Percentiles rank a stretch among this genome's conserved stretches.
phyloP scores from a whole-genome alignment of 2,797 vertebrate genomes.

The Premnoplex brunnescens region DNA sequence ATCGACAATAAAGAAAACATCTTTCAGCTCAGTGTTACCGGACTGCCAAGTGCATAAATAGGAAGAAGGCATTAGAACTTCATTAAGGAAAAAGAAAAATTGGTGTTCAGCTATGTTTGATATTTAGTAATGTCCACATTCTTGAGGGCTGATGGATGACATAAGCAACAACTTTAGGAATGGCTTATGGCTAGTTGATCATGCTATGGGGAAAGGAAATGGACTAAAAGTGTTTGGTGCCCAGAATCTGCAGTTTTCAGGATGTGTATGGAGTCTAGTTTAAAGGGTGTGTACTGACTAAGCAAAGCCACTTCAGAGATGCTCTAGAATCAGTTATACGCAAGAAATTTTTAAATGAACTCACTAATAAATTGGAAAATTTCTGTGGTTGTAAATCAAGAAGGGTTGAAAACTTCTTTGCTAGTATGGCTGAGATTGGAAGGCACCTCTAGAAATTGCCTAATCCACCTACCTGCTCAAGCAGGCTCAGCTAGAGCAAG shows the following conservation, averaged over 20 bases:
- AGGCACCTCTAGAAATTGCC: background rate
- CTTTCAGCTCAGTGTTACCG: background rate
- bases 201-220: background rate
- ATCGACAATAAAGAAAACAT: background rate
- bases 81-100: background rate
- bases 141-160: background rate
- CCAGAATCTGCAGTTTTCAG: background rate
- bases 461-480: background rate
- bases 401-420: background rate
- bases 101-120: accelerated
- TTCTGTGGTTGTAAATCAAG: background rate
- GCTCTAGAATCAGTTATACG: background rate
- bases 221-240: background rate
- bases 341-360: background rate
- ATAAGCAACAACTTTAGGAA: background rate
- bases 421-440: background rate
- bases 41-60: background rate
- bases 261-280: background rate
- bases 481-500: background rate
- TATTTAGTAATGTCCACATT: background rate
- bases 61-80: background rate
- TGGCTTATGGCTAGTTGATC: background rate
- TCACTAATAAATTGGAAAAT: background rate
- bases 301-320: background rate
- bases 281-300: background rate